Evolutionary conservation across 2,888 invertebrate species (phyloP), one percentile per base, ranked within the genome.

Genomic region (Odontothrips loti): DNA sequence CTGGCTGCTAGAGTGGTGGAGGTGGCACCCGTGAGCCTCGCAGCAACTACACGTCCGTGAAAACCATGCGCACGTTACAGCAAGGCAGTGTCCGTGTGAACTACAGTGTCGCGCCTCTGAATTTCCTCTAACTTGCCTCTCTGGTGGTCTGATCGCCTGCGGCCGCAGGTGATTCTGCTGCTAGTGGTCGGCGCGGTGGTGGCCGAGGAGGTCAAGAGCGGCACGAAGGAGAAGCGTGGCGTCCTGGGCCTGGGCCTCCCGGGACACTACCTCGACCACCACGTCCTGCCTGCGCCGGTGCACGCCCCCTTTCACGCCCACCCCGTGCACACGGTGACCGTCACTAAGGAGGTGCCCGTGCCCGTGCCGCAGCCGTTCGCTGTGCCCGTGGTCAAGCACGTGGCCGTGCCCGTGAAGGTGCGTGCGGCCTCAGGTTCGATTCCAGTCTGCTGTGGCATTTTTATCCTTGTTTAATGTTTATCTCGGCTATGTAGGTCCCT

Each of bases 331-430:
- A 23, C 23, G 68, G 23, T 12, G 23, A 23, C 23, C 68, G 68
- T 75, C 68, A 27, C 23, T 10, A 75, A 75, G 68, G 68, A 75
- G 68, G 68, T 75, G 68, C 68, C 68, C 68, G 68, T 75, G 23
- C 27, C 23, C 11, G 68, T 75, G 11, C 68, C 68, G 1, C 68
- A 75, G 23, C 68, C 68, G 27, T 23, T 12, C 23, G 23, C 68
- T 9, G 68, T 75, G 68, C 68, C 68, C 68, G 68, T 75, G 27
- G 12, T 75, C 27, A 75, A 75, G 68, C 68, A 75, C 10, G 68
- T 75, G 12, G 23, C 68, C 27, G 23, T 27, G 23, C 27, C 68
- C 68, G 68, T 75, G 27, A 75, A 75, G 68, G 68, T 75, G 58
- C 58, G 51, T 51, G 20, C 58, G 11, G 58, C 2, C 51, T 15